Conservation (phyloP, 2,797 vertebrate species). For the Cyprinodon diabolis region DNA sequence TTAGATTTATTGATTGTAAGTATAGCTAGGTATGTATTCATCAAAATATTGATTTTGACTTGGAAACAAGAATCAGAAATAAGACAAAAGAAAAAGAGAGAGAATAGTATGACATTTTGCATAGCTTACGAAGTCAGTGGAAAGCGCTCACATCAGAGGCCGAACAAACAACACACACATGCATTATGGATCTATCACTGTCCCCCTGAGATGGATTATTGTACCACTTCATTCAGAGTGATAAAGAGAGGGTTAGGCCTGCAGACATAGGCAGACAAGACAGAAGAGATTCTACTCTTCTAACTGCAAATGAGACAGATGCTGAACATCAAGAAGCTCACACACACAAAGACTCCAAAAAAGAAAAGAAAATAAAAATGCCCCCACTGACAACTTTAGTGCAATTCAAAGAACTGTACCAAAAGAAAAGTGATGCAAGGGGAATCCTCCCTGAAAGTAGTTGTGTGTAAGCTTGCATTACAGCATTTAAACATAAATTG, state of each 20-base stretch:
- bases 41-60: slow-evolving; percentile 11
- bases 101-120: slow-evolving; percentile 46
- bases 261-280: slow-evolving; percentile 38
- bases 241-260: slow-evolving; percentile 29
- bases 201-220: slow-evolving; percentile 57
- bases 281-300: slow-evolving; percentile 35
- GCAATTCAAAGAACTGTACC: slow-evolving; percentile 40
- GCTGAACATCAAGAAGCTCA: slow-evolving; percentile 44
- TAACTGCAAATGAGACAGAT: slow-evolving; percentile 55
- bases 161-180: slow-evolving; percentile 40
- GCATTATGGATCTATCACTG: slow-evolving; percentile 55
- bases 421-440: slow-evolving; percentile 57
- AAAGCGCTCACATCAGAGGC: slow-evolving; percentile 20
- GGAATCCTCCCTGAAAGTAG: slow-evolving; percentile 44
- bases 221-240: slow-evolving; percentile 41
- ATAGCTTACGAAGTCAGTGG: slow-evolving; percentile 29
- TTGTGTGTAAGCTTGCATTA: slow-evolving; percentile 17
- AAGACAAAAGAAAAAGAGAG: slow-evolving; percentile 10
- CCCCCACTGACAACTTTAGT: slow-evolving; percentile 62
- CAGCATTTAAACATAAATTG: slow-evolving; percentile 42
- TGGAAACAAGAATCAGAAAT: slow-evolving; percentile 18
- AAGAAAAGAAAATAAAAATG: slow-evolving; percentile 1
- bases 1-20: neutral
- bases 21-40: slow-evolving; percentile 1
- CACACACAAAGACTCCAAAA: slow-evolving; percentile 17